A percentile compares a stretch with the other conserved stretches of the same genome.
phyloP scores from a whole-genome alignment of 1,140 invertebrate genomes.

The Zaprionus nigranus region DNA sequence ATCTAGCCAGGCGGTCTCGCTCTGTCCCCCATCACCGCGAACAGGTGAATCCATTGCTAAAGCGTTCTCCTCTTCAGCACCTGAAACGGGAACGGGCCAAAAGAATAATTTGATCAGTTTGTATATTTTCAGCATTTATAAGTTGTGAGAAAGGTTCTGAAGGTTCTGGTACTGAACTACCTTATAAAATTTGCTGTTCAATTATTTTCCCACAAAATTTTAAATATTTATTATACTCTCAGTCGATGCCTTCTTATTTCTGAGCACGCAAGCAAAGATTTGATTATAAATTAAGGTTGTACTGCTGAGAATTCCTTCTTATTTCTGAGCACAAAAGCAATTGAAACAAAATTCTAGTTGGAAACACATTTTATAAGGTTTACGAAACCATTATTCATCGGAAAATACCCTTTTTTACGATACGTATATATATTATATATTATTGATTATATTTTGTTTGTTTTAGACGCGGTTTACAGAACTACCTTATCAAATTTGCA shows the following conservation, averaged over 20 bases:
- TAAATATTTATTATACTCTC: background rate
- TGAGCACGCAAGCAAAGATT: constrained; percentile 1
- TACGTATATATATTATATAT: no score
- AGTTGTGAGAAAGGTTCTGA: background rate
- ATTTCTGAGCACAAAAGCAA: background rate
- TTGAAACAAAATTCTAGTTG: background rate
- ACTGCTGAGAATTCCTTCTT: background rate
- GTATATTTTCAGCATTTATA: constrained; percentile 5
- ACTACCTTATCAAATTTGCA: no score
- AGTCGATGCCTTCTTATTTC: background rate
- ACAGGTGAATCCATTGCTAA: constrained; percentile 50
- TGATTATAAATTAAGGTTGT: background rate
- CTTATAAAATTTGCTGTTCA: background rate
- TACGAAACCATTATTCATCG: no score
- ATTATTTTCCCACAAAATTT: background rate
- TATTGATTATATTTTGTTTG: no score
- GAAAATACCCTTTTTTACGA: no score
- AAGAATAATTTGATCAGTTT: background rate
- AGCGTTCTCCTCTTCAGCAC: background rate
- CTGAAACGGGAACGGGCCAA: background rate
- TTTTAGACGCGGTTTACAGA: no score
- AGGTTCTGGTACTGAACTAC: background rate
- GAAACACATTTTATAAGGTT: background rate
- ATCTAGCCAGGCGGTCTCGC: constrained; percentile 90
- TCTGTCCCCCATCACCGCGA: constrained; percentile 42